These are phyloP conservation scores for Pseudomyrmex flavicornis DNA, from an alignment of 1,140 invertebrate species.

Conservation along the genomic window DNA sequence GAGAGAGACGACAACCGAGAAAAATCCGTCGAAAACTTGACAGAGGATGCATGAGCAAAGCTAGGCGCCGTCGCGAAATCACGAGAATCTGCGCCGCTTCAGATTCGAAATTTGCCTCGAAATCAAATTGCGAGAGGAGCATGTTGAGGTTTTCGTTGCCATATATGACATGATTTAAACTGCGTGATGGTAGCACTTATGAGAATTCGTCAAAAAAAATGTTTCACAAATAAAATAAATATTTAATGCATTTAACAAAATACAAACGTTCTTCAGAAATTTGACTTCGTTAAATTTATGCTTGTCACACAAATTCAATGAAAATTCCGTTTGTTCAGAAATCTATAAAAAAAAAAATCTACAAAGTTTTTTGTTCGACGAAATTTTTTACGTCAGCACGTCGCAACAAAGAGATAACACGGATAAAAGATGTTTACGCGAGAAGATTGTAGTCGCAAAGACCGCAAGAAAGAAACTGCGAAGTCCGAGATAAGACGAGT, in stretches of 20 bases:
- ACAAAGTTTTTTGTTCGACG: background rate
- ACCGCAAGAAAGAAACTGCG: conserved; percentile 3
- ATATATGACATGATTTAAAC: conserved; percentile 30
- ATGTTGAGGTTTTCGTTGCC: conserved; percentile 28
- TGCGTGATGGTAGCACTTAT: background rate
- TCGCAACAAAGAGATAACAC: conserved; percentile 5
- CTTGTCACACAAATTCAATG: background rate
- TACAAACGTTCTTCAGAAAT: background rate
- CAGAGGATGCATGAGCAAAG: conserved; percentile 7
- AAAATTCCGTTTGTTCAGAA: too few relatives aligned
- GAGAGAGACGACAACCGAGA: conserved; percentile 17
- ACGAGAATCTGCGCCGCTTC: conserved; percentile 1
- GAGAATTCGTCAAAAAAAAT: background rate
- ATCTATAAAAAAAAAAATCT: too few relatives aligned
- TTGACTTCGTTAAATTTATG: background rate
- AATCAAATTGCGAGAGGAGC: conserved; percentile 38
- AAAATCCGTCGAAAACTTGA: conserved; percentile 48
- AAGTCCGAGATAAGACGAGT: conserved; percentile 24
- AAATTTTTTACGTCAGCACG: background rate
- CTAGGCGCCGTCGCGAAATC: conserved; percentile 44
- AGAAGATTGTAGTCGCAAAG: background rate
- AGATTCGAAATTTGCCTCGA: conserved; percentile 21
- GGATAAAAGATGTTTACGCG: background rate
- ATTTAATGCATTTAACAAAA: background rate
- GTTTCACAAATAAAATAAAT: conserved; percentile 1